Base-by-base conservation (phyloP, 2,797 vertebrate species). In the Tolypeutes matacus region DNA sequence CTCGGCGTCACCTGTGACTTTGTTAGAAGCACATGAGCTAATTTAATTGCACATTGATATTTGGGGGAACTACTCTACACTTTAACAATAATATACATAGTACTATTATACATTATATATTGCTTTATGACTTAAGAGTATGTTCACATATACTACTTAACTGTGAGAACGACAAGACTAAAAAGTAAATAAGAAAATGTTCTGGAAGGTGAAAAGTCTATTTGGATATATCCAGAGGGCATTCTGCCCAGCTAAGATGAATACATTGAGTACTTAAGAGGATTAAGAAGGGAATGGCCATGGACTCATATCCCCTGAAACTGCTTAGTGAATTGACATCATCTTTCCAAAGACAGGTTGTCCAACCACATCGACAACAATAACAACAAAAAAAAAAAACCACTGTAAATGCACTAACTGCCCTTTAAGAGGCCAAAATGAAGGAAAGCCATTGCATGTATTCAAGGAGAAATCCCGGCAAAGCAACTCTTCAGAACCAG, bases 381-480 rank as follows among this genome's bases (percentile, higher is more conserved):
- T n/a, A n/a, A n/a, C n/a, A 25, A 42, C 86, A 89, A 58, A 12
- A 4, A 34, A 51, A 25, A 42, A 89, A 87, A 58, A 12, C 3
- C 34, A 51, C 58, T 49, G 76, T 58, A 49, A 93, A 73, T 36
- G 36, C 49, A 81, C 8, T 8, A 78, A 72, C 23, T 94, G 17
- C 73, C 49, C 29, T 86, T 89, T 91, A 75, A 86, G 56, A 84
- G 23, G 20, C 64, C 31, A n/a, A 36, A 65, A 80, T 67, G 5
- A 60, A 89, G 80, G 82, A 93, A 87, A 85, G 5, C 3, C 9
- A 72, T 8, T 89, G 80, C 36, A 36, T 51, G 42, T 76, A 64
- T 23, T 82, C 31, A 65, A 92, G 64, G 8, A 90, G 49, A 76
- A 93, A 81, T 60, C 51, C 70, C 78, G 65, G 51, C 62, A 81